phyloP scores from a whole-genome alignment of 2,888 invertebrate species.

The Eupsilia transversa region DNA sequence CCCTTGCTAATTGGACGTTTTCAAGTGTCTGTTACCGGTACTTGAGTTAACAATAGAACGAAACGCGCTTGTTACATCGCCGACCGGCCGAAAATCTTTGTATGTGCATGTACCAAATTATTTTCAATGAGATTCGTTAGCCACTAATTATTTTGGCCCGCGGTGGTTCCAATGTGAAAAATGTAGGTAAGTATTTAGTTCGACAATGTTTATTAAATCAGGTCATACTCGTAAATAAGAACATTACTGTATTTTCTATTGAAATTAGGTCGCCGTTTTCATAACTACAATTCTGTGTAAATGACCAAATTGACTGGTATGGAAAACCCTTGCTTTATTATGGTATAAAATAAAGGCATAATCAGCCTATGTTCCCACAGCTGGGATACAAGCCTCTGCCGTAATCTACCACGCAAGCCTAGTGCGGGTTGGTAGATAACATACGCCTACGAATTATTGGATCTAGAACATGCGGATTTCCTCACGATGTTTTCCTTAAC shows the following conservation, averaged over 20 bases:
- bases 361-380: too few relatives aligned
- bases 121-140: conserved; percentile 63
- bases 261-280: conserved; percentile 16
- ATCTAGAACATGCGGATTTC: too few relatives aligned
- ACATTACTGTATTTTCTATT: conserved; percentile 35
- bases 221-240: conserved; percentile 18
- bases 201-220: conserved; percentile 42
- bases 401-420: too few relatives aligned
- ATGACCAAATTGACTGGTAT: not conserved
- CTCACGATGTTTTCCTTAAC: too few relatives aligned
- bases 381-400: too few relatives aligned
- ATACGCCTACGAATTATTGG: too few relatives aligned
- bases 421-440: too few relatives aligned
- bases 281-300: conserved; percentile 8
- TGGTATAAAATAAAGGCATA: too few relatives aligned
- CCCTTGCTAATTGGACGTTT: conserved; percentile 82
- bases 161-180: conserved; percentile 45
- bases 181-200: conserved; percentile 50
- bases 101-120: conserved; percentile 62
- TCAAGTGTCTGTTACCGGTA: conserved; percentile 76
- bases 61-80: conserved; percentile 66
- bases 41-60: conserved; percentile 73
- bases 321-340: not conserved
- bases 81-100: conserved; percentile 59
- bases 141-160: conserved; percentile 59